Percentiles rank a stretch among this genome's conserved stretches.
phyloP scores from a whole-genome alignment of 1,140 invertebrate species.

The Hyphantria cunea region DNA sequence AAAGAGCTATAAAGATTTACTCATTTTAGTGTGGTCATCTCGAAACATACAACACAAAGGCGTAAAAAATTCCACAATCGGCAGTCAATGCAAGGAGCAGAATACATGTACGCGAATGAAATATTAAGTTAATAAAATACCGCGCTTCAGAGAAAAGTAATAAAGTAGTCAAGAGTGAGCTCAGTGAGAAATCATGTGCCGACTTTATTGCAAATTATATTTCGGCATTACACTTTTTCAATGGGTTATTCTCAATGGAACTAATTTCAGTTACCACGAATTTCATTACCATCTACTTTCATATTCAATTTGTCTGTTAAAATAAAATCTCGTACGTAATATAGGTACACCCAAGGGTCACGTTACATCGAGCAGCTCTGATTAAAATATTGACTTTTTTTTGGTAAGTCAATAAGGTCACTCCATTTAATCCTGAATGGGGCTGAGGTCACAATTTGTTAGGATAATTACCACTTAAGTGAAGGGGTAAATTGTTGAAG shows the following conservation, averaged over 20 bases:
- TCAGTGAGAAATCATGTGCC: constrained; percentile 47
- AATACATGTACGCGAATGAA: constrained; percentile 28
- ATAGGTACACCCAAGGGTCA: background rate
- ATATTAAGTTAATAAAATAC: constrained; percentile 47
- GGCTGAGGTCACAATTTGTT: constrained; percentile 1
- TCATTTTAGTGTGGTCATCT: constrained; percentile 19
- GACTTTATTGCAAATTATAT: constrained; percentile 59
- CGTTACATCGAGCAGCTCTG: background rate
- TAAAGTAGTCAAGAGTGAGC: constrained; percentile 55
- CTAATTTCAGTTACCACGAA: constrained; percentile 15
- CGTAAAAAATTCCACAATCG: constrained; percentile 27
- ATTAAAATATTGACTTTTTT: constrained; percentile 10
- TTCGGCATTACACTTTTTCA: constrained; percentile 31
- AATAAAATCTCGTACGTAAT: constrained; percentile 9
- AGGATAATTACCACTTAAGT: constrained; percentile 1
- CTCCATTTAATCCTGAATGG: constrained; percentile 7
- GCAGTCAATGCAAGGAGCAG: constrained; percentile 8
- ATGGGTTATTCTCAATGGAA: constrained; percentile 29
- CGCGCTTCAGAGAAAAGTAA: constrained; percentile 53
- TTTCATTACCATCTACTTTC: constrained; percentile 4
- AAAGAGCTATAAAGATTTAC: constrained; percentile 3
- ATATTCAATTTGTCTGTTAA: constrained; percentile 16
- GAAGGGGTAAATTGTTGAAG: background rate
- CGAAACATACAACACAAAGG: constrained; percentile 14
- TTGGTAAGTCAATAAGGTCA: constrained; percentile 8